Conservation (phyloP, 2,113 vertebrate species). For the Hassar affinis region DNA sequence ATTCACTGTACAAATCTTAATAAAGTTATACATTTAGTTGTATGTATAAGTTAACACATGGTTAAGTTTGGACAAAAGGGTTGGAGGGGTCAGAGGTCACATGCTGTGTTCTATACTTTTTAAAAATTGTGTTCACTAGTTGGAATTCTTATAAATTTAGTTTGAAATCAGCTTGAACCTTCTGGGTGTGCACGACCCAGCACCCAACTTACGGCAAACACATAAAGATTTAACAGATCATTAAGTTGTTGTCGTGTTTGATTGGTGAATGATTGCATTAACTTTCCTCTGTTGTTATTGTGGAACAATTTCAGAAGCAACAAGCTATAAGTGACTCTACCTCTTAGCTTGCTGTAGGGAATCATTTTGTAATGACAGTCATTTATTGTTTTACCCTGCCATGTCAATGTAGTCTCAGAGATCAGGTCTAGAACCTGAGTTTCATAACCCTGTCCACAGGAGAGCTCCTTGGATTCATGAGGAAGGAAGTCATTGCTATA, state of each 20-base stretch:
- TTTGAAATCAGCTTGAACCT: not conserved
- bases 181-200: not conserved
- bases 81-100: not conserved
- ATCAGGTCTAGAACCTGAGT: slow-evolving; percentile 37
- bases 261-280: not conserved
- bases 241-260: not conserved
- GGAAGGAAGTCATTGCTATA: slow-evolving; percentile 33
- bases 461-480: not conserved
- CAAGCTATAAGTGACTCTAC: slow-evolving; percentile 2
- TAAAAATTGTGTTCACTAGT: not conserved
- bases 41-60: too few relatives aligned
- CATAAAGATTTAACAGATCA: slow-evolving; percentile 2
- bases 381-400: slow-evolving; percentile 12
- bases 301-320: not conserved
- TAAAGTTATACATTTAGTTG: too few relatives aligned
- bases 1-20: not conserved
- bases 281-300: slow-evolving; percentile 22
- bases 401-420: slow-evolving; percentile 24
- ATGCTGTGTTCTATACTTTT: not conserved
- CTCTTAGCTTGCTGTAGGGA: slow-evolving; percentile 10
- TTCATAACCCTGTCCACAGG: slow-evolving; percentile 19
- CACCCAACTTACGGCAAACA: not conserved
- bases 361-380: slow-evolving; percentile 15
- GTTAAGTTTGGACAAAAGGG: not conserved
- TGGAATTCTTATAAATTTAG: too few relatives aligned